Evolutionary conservation across 2,888 invertebrate genomes (phyloP).

Genomic region (Phasia obesa): DNA sequence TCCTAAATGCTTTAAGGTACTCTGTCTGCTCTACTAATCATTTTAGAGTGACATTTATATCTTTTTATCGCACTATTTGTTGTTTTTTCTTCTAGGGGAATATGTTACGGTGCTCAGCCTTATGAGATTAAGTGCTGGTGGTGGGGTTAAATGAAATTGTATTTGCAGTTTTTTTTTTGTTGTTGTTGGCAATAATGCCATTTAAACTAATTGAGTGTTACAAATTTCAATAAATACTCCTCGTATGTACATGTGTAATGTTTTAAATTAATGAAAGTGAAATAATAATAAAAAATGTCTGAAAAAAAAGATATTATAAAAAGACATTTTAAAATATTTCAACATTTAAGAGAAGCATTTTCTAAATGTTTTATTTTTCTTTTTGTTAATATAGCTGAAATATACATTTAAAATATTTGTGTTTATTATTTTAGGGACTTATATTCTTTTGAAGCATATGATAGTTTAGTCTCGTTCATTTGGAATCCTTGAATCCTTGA

Average conservation of each 20-base stretch:
- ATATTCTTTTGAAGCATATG: too few relatives aligned
- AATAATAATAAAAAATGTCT: neutral
- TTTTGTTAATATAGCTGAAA: too few relatives aligned
- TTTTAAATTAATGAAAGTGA: constrained; percentile 57
- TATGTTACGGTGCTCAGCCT: constrained; percentile 25
- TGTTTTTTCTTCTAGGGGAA: constrained; percentile 5
- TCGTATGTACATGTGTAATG: too few relatives aligned
- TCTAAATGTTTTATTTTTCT: too few relatives aligned
- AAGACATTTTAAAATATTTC: too few relatives aligned
- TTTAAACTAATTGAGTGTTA: constrained; percentile 66
- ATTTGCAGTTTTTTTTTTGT: constrained; percentile 24
- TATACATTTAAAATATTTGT: too few relatives aligned
- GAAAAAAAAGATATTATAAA: neutral
- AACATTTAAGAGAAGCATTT: too few relatives aligned
- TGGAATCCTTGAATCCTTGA: too few relatives aligned
- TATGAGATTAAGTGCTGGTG: neutral
- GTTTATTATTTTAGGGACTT: too few relatives aligned
- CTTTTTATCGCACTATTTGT: constrained; percentile 35
- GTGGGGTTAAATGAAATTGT: constrained; percentile 57
- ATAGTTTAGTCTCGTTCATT: too few relatives aligned
- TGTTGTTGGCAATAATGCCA: constrained; percentile 37
- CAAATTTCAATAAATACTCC: constrained; percentile 51
- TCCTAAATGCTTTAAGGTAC: constrained; percentile 30
- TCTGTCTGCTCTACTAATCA: constrained; percentile 38
- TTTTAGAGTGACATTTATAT: constrained; percentile 55